phyloP scores from a whole-genome alignment of 2,113 vertebrate species.

The Pygoscelis adeliae region DNA sequence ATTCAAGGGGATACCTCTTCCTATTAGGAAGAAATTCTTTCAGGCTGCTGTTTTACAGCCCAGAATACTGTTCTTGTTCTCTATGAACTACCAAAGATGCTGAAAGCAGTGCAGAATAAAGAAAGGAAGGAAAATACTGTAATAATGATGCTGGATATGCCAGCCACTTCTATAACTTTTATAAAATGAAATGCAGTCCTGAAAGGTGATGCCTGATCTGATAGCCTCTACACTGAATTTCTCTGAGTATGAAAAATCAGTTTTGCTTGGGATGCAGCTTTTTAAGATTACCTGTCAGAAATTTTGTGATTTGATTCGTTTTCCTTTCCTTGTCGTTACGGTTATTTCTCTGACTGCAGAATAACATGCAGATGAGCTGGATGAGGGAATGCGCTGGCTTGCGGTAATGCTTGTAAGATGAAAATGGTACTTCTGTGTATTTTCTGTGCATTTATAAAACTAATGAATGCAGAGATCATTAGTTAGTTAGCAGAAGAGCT shows the following conservation, averaged over 20 bases:
- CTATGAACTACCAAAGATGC: background rate
- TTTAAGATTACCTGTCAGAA: background rate
- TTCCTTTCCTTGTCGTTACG: background rate
- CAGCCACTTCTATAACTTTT: background rate
- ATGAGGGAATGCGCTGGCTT: background rate
- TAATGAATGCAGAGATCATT: slow-evolving; percentile 32
- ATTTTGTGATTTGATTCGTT: background rate
- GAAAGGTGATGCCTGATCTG: background rate
- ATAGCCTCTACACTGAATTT: background rate
- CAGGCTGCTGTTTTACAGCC: background rate
- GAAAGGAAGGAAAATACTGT: background rate
- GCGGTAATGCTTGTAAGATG: background rate
- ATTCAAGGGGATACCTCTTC: background rate
- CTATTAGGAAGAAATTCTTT: background rate
- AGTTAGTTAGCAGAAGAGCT: background rate
- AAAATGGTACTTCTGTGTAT: slow-evolving; percentile 1
- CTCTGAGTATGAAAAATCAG: background rate
- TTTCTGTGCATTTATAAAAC: slow-evolving; percentile 42
- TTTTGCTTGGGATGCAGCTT: slow-evolving; percentile 24
- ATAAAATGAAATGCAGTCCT: background rate
- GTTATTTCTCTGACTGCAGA: background rate
- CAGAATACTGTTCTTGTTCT: background rate
- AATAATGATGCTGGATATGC: background rate
- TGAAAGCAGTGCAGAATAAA: background rate
- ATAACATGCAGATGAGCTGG: slow-evolving; percentile 10